Evolutionary conservation across 92 coral and sea anemone genomes (phyloP).

Genomic region (Siderastrea siderea): DNA sequence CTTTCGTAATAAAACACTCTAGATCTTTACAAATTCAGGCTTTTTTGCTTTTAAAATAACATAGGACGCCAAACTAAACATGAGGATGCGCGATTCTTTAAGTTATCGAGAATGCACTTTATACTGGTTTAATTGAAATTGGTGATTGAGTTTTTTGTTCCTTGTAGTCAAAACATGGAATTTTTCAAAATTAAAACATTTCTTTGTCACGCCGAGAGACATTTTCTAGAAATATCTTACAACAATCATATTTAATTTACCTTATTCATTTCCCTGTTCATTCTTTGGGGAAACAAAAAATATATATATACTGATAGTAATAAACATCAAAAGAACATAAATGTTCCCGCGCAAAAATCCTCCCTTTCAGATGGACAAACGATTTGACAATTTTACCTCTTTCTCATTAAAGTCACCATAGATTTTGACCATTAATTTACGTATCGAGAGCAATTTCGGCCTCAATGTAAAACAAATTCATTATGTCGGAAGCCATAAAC

Average conservation of each 20-base stretch:
- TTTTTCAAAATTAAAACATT: not conserved
- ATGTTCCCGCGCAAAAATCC: too few species aligned
- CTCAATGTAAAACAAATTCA: not conserved
- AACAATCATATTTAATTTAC: not conserved
- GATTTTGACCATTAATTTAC: not conserved
- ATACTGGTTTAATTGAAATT: not conserved
- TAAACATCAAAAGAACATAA: too few species aligned
- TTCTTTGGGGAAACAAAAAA: not conserved
- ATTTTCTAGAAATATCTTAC: too few species aligned
- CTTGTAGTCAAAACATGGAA: conserved; percentile 6
- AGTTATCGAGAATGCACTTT: not conserved
- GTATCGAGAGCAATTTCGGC: conserved; percentile 26
- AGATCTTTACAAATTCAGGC: too few species aligned
- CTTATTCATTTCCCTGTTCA: not conserved
- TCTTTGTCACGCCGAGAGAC: not conserved
- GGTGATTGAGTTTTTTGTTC: not conserved
- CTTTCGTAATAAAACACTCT: too few species aligned
- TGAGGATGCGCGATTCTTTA: too few species aligned
- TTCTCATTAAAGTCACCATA: not conserved
- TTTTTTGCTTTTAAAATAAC: too few species aligned
- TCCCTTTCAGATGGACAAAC: not conserved
- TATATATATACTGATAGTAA: too few species aligned
- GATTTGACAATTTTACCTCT: not conserved
- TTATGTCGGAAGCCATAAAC: conserved; percentile 19
- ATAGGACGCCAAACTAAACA: too few species aligned